phyloP scores from a whole-genome alignment of 2,113 vertebrate species.

The Alexandromys fortis region DNA sequence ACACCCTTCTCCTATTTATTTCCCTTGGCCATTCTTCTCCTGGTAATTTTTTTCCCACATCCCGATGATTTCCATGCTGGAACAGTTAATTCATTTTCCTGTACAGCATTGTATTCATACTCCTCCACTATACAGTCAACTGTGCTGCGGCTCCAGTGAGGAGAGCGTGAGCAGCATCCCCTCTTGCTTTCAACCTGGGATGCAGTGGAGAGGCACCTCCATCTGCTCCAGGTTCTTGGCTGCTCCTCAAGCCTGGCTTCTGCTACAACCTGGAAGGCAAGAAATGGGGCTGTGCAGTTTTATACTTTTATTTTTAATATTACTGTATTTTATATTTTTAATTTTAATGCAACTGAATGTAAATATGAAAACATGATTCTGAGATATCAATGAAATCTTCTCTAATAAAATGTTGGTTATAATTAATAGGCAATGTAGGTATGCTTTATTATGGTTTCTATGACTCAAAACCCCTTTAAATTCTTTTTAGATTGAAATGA shows the following conservation, averaged over 20 bases:
- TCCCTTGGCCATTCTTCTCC: conserved; percentile 97
- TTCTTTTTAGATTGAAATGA: conserved; percentile 48
- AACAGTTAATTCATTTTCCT: conserved; percentile 95
- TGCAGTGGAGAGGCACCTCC: not conserved
- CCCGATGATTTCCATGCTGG: conserved; percentile 92
- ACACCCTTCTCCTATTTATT: conserved; percentile 93
- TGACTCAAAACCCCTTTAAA: conserved; percentile 1
- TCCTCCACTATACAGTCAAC: conserved; percentile 96
- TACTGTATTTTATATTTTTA: not conserved
- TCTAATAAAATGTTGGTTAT: conserved; percentile 60
- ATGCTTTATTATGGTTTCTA: conserved; percentile 20
- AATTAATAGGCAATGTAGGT: not conserved
- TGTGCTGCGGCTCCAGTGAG: conserved; percentile 26
- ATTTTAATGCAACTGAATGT: conserved; percentile 38
- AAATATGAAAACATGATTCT: conserved; percentile 32
- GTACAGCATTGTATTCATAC: conserved; percentile 93
- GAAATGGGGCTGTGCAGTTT: not conserved
- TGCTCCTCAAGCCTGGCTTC: not conserved
- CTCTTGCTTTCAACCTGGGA: not conserved
- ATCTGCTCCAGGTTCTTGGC: not conserved
- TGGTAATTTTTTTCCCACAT: conserved; percentile 89
- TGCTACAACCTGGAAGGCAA: not conserved
- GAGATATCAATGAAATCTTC: not conserved
- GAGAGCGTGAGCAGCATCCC: not conserved
- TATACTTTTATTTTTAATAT: not conserved